Conservation (phyloP, 2,113 vertebrate genomes). For the Copsychus sechellarum region DNA sequence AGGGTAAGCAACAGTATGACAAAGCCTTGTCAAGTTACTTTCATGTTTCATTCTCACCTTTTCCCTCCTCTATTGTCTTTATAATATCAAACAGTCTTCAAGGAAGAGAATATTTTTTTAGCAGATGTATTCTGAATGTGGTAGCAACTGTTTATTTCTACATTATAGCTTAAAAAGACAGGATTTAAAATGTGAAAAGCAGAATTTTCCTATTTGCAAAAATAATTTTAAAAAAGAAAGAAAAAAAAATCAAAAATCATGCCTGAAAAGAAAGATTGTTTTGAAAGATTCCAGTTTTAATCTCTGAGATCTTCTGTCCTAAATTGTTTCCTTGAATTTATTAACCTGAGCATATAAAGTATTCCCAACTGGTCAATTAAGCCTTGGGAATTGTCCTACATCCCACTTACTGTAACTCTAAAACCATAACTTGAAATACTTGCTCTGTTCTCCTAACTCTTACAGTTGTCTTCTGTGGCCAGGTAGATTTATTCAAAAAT, state of each 20-base stretch:
- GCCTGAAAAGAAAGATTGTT: background rate
- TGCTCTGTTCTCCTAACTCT: background rate
- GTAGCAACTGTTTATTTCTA: background rate
- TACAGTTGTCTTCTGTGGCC: background rate
- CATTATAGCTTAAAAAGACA: background rate
- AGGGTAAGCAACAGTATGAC: background rate
- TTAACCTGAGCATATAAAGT: background rate
- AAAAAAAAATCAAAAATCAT: background rate
- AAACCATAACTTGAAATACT: background rate
- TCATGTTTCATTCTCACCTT: background rate
- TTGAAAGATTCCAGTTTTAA: background rate
- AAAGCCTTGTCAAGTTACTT: background rate
- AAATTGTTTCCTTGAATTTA: background rate
- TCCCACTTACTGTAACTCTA: background rate
- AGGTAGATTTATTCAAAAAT: background rate
- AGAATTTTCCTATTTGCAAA: background rate
- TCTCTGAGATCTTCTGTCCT: background rate
- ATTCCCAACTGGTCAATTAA: background rate
- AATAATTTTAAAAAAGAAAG: accelerated
- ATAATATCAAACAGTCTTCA: background rate
- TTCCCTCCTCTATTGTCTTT: background rate
- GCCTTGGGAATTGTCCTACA: background rate
- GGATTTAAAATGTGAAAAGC: background rate
- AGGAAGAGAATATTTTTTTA: background rate
- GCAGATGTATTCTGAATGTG: background rate